Base-by-base conservation (phyloP, 2,797 vertebrate genomes). In the Anabas testudineus region DNA sequence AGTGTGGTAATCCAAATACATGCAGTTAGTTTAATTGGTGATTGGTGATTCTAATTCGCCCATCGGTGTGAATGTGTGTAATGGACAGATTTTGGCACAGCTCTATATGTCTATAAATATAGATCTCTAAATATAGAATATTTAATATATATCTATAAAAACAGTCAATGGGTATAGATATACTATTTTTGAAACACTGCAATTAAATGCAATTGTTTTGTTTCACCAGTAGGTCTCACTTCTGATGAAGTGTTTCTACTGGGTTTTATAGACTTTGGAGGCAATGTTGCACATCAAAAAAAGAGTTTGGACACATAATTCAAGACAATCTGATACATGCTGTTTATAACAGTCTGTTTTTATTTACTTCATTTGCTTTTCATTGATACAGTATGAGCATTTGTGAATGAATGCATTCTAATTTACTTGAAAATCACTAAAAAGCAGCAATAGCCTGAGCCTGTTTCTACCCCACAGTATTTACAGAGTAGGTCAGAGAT, bases 401-500 rank as follows among this genome's bases (percentile, higher is more conserved):
- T 36, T 57, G 72, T 64, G 52, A 60, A 59, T 52, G 34, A 49
- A 68, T 37, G 46, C 21, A 9, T 14, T 49, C 32, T 34, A 52
- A 41, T 47, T 74, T 43, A 77, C 43, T 56, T 51, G 16, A 24
- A 57, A 74, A 41, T 70, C 52, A 82, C 70, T 10, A 22, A 15
- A 75, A 75, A 66, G 74, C 72, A 74, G 62, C 55, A 7, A 6
- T 5, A 53, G 71, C 52, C 56, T 62, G 64, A 74, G 45, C 2
- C 28, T n/a, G 2, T 12, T 34, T 68, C 48, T 55, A 60, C 46
- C 28, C 37, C 46, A 60, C 67, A 76, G 10, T 87, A 80, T 81
- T 73, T 85, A 82, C 82, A 80, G 22, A 41, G 51, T 12, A 19
- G 48, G 43, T 57, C n/a, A 47, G 52, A 19, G 71, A 77, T 63